phyloP scores from a whole-genome alignment of 2,888 invertebrate species.

The Eupithecia exiguata region DNA sequence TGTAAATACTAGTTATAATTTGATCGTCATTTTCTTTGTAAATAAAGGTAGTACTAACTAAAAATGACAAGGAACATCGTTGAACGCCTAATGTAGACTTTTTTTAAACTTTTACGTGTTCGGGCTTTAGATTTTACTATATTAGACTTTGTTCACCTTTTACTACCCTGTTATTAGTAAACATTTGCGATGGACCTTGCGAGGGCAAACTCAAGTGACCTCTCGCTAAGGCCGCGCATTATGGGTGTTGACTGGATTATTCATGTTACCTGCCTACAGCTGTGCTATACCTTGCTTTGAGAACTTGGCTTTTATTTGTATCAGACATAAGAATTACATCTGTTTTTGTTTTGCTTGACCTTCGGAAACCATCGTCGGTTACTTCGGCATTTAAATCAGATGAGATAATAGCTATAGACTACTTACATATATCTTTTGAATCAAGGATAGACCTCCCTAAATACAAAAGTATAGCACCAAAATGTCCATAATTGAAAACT shows the following conservation, averaged over 20 bases:
- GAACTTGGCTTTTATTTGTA: conserved; percentile 5
- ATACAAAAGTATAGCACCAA: too few species aligned
- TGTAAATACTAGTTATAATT: too few species aligned
- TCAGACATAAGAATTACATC: background rate
- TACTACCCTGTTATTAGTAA: conserved; percentile 16
- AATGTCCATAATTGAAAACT: too few species aligned
- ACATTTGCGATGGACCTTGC: conserved; percentile 31
- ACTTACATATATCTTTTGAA: too few species aligned
- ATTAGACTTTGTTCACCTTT: background rate
- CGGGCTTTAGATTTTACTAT: too few species aligned
- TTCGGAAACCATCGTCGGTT: background rate
- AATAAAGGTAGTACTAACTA: too few species aligned
- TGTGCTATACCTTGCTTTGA: background rate
- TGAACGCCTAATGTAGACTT: too few species aligned
- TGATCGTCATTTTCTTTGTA: too few species aligned
- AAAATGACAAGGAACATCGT: too few species aligned
- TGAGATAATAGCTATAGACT: background rate
- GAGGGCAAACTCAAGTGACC: conserved; percentile 26
- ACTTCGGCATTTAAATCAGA: background rate
- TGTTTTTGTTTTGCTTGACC: background rate
- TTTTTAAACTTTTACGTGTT: too few species aligned
- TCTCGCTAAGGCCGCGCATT: conserved; percentile 23
- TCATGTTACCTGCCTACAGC: background rate
- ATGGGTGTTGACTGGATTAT: conserved; percentile 21
- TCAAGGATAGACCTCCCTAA: too few species aligned